Base-by-base conservation (phyloP, 2,113 vertebrate genomes). In the Scytalopus superciliaris region DNA sequence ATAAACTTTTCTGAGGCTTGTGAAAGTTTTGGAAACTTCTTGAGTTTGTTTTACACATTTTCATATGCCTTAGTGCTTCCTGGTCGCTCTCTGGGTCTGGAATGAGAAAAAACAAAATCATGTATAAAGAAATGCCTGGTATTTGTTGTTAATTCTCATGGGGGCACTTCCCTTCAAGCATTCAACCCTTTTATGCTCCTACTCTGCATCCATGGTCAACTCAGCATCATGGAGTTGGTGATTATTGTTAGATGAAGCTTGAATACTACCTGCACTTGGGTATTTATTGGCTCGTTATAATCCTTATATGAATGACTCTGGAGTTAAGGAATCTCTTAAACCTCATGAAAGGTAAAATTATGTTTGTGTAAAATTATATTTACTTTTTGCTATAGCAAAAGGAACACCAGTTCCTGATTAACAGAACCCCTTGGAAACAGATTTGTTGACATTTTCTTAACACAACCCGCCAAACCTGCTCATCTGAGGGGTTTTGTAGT, bases 21-120 rank as follows among this genome's bases (percentile, higher is more conserved):
- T 42, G 57, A 55, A 73, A 80, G 81, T 93, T 95, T 80, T 74
- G 45, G 53, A 77, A 94, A 80, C 78, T 83, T 94, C 79, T 25
- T 35, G 8, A 94, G 72, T 92, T 94, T 95, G 44, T 72, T 89
- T 96, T 94, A 44, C 52, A 35, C 64, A 82, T 94, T 91, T 92
- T 89, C 80, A 75, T 76, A 75, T 89, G 69, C 76, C 52, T 96
- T 60, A 75, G 45, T 40, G 5, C 52, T 94, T 96, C 52, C 60
- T 91, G 76, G 27, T 75, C 39, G 30, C 44, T 44, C 56, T 94
- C 30, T 35, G 64, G 69, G 35, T 92, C 86, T 89, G 84, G 22
- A 72, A 44, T 53, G 47, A 75, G 66, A 56, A 55, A 79, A 81
- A 87, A 7, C 72, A 42, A 83, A 83, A 56, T 10, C 28, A 1